Percentiles rank a stretch among this genome's conserved stretches.
Conservation (phyloP, 2,797 vertebrate genomes). For the Oophaga sylvatica region DNA sequence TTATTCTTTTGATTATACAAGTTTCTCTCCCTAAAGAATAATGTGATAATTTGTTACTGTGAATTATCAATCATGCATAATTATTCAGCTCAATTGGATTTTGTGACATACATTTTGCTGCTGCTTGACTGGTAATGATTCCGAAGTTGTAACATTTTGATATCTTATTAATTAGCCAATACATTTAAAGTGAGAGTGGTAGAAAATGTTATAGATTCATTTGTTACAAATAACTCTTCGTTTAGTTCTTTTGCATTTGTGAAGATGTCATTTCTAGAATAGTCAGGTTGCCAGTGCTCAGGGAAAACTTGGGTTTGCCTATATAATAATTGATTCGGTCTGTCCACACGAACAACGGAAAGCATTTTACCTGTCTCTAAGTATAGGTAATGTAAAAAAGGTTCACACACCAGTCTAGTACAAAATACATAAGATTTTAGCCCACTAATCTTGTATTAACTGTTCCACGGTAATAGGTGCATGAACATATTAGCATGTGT, state of each 20-base stretch:
- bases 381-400: too few relatives aligned
- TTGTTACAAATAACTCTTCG: neutral
- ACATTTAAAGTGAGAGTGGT: conserved; percentile 14
- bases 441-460: too few relatives aligned
- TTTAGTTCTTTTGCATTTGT: neutral
- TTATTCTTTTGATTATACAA: conserved; percentile 62
- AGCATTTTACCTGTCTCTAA: too few relatives aligned
- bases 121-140: conserved; percentile 64
- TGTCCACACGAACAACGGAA: too few relatives aligned
- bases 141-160: conserved; percentile 52
- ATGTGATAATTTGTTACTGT: conserved; percentile 63
- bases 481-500: too few relatives aligned
- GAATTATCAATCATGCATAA: conserved; percentile 64
- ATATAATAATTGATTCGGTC: too few relatives aligned
- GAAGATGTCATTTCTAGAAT: neutral
- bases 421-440: too few relatives aligned
- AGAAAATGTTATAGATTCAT: conserved; percentile 15
- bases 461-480: too few relatives aligned
- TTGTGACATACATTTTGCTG: conserved; percentile 54
- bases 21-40: conserved; percentile 65
- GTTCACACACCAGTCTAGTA: too few relatives aligned
- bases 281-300: neutral
- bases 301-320: too few relatives aligned
- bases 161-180: conserved; percentile 55
- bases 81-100: conserved; percentile 67